Base-by-base conservation (phyloP, 2,797 vertebrate genomes). In the Cyprinodon diabolis region DNA sequence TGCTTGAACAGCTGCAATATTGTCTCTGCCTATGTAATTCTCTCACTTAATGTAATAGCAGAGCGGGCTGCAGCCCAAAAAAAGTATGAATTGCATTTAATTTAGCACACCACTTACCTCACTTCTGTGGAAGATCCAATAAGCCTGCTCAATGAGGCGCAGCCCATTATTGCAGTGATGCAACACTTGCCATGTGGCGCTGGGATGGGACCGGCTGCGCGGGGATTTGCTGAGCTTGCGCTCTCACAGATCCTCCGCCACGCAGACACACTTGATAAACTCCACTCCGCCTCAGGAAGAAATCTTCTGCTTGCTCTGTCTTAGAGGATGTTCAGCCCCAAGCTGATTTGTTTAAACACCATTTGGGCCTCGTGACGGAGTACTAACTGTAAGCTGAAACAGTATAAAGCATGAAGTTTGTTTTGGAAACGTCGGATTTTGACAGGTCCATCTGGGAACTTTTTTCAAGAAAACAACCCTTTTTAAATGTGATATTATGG, bases 61-160 rank as follows among this genome's bases (percentile, higher is more conserved):
- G 76, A 77, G 71, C 58, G 15, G 67, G 86, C 77, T 83, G 70
- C 77, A 11, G 15, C 86, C 83, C 83, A 68, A 84, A 90, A 43
- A 86, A 92, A 88, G 75, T 79, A 84, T 86, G 89, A 92, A 92
- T 87, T 77, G 87, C 84, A 77, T 92, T 93, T 87, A 87, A 90
- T 93, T 93, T 92, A 90, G 91, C 91, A 90, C 91, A 91, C 84
- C 87, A 90, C 92, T 92, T 91, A 91, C 84, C 82, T 87, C 86
- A 92, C 84, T 89, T 92, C 86, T 86, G 81, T 86, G 76, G 89
- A 90, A 92, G 91, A 94, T 92, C 90, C 92, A 94, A 95, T 94
- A 92, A 93, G 87, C 82, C 85, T 88, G 92, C 86, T 92, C 92
- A 94, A 93, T 92, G 93, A 94, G 92, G 88, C 91, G 67, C 82